Conservation (phyloP, 64 coral and sea anemone genomes). For the Pocillopora verrucosa region DNA sequence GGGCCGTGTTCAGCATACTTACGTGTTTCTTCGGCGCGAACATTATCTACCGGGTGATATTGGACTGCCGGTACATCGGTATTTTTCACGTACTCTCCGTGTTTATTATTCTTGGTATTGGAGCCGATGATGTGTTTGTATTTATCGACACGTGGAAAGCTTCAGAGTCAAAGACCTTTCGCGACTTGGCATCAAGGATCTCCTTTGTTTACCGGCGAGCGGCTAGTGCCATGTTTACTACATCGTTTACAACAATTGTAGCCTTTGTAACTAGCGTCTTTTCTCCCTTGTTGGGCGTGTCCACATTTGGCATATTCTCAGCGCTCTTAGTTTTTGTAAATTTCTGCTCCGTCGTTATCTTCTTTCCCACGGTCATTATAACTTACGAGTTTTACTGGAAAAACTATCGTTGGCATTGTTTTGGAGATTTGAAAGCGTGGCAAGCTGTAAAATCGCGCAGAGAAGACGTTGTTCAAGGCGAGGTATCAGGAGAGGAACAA, state of each 20-base stretch:
- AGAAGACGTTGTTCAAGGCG: background rate
- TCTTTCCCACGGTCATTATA: constrained; percentile 90
- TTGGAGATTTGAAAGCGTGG: constrained; percentile 45
- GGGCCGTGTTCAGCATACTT: constrained; percentile 95
- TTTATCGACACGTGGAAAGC: constrained; percentile 94
- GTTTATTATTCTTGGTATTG: constrained; percentile 97
- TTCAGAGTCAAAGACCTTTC: constrained; percentile 58
- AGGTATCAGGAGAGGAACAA: constrained; percentile 17
- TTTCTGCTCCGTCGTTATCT: constrained; percentile 77
- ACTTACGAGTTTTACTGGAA: constrained; percentile 83
- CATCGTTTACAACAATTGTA: constrained; percentile 92
- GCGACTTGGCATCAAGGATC: constrained; percentile 56
- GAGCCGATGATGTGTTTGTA: constrained; percentile 97
- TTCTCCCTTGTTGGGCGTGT: constrained; percentile 88
- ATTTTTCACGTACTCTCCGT: constrained; percentile 96
- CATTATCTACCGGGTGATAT: constrained; percentile 78
- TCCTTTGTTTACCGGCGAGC: constrained; percentile 82
- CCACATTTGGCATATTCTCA: constrained; percentile 96
- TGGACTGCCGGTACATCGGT: constrained; percentile 96
- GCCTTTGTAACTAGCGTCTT: constrained; percentile 92
- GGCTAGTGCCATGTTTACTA: constrained; percentile 92
- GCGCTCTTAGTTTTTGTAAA: constrained; percentile 94
- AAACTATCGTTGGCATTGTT: constrained; percentile 60
- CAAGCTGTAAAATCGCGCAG: constrained; percentile 42
- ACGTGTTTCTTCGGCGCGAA: constrained; percentile 91